These are phyloP conservation scores for Potamilus streckersoni DNA, from an alignment of 1,140 invertebrate species.

Conservation along the genomic window DNA sequence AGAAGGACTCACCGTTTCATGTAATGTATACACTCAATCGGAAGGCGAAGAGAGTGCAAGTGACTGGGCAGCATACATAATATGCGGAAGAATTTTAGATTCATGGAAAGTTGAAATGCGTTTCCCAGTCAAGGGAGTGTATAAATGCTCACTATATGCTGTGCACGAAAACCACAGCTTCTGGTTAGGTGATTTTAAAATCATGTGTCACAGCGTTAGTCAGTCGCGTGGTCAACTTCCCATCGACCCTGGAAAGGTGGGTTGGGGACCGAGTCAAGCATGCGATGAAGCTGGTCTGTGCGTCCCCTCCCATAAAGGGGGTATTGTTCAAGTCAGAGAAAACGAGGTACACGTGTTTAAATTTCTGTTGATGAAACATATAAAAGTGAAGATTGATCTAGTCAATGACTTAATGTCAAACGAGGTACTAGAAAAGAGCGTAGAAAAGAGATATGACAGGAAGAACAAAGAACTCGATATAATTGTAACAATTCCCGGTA, in stretches of 20 bases:
- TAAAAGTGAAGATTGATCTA: no score
- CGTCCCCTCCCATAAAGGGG: constrained; percentile 26
- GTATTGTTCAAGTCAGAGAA: constrained; percentile 31
- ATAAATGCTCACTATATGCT: constrained; percentile 18
- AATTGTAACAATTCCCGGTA: constrained; percentile 3
- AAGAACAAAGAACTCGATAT: constrained; percentile 10
- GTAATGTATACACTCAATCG: no score
- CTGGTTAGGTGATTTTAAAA: constrained; percentile 33
- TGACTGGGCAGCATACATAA: background rate
- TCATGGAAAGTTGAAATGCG: constrained; percentile 27
- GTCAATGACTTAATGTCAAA: no score
- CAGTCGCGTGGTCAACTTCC: constrained; percentile 29
- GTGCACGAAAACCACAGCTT: constrained; percentile 23
- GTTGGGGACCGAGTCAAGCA: constrained; percentile 16
- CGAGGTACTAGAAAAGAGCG: no score
- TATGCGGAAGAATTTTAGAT: constrained; percentile 23
- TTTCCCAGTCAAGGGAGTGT: constrained; percentile 34
- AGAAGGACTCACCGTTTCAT: background rate
- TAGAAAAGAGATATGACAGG: no score
- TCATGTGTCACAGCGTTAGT: constrained; percentile 27
- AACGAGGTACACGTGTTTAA: constrained; percentile 34
- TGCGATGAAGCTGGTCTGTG: constrained; percentile 17
- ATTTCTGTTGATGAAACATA: constrained; percentile 1
- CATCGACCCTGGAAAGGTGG: constrained; percentile 28
- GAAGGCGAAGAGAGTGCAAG: no score